These are phyloP conservation scores for Sinopyrophorus schimmeli DNA, from an alignment of 2,888 invertebrate species.

Conservation along the genomic window DNA sequence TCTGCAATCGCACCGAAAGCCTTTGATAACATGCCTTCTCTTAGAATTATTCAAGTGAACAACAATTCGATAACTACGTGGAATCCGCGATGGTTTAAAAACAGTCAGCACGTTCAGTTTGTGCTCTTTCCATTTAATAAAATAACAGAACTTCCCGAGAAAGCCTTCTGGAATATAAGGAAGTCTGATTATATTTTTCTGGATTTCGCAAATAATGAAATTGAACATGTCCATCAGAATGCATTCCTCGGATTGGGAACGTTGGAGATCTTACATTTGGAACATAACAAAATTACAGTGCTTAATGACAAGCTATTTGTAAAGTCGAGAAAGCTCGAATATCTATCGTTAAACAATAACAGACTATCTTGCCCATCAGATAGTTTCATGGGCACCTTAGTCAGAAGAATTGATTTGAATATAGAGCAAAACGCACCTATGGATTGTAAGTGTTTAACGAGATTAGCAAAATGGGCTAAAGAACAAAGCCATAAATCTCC, in stretches of 20 bases:
- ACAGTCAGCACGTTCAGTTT: constrained; percentile 41
- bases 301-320: constrained; percentile 24
- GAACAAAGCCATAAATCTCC: no score
- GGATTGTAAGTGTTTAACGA: background rate
- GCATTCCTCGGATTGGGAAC: constrained; percentile 35
- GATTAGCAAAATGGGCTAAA: background rate
- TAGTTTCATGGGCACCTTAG: background rate
- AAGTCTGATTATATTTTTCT: constrained; percentile 36
- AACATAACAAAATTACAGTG: constrained; percentile 36
- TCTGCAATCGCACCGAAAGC: constrained; percentile 33
- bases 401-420: background rate
- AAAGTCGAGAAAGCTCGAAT: background rate
- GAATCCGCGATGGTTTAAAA: constrained; percentile 47
- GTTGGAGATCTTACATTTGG: constrained; percentile 38
- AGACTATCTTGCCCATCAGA: background rate
- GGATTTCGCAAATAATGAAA: constrained; percentile 33
- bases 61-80: constrained; percentile 42
- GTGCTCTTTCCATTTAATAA: constrained; percentile 44
- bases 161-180: constrained; percentile 44
- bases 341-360: background rate
- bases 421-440: background rate
- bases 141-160: constrained; percentile 39
- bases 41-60: constrained; percentile 44
- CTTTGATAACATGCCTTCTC: constrained; percentile 39
- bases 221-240: constrained; percentile 33